phyloP scores from a whole-genome alignment of 2,113 vertebrate species.

The Prunella fulvescens region DNA sequence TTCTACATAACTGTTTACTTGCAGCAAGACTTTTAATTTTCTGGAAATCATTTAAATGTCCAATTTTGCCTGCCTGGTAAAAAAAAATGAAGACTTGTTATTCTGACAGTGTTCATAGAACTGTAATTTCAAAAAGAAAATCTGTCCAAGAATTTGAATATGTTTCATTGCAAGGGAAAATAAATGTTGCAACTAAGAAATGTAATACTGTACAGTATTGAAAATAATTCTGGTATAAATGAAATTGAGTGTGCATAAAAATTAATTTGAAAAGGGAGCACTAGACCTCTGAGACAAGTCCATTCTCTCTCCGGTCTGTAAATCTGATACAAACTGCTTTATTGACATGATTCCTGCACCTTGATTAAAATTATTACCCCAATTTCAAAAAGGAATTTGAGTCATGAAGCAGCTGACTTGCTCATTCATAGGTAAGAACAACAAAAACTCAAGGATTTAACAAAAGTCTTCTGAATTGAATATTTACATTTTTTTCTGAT shows the following conservation, averaged over 20 bases:
- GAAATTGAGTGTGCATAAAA: not conserved
- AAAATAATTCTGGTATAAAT: not conserved
- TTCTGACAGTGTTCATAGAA: not conserved
- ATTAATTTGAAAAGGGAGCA: not conserved
- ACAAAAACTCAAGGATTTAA: not conserved
- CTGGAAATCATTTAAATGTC: not conserved
- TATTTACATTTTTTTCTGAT: not conserved
- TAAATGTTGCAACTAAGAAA: not conserved
- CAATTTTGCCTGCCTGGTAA: not conserved
- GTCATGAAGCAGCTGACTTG: not conserved
- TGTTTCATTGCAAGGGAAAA: not conserved
- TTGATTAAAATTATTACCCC: not conserved
- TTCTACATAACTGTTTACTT: not conserved
- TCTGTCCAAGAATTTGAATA: not conserved
- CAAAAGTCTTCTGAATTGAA: not conserved
- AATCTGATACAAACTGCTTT: not conserved
- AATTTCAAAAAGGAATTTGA: not conserved
- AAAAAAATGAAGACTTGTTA: not conserved
- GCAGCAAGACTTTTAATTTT: not conserved
- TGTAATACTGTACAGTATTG: not conserved
- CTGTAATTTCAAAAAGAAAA: not conserved
- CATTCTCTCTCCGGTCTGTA: not conserved
- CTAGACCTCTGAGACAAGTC: not conserved
- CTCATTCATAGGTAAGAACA: not conserved
- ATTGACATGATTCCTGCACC: not conserved